Evolutionary conservation across 2,888 invertebrate species (phyloP), one percentile per base, ranked within the genome.

Genomic region (Mycogona germanica): DNA sequence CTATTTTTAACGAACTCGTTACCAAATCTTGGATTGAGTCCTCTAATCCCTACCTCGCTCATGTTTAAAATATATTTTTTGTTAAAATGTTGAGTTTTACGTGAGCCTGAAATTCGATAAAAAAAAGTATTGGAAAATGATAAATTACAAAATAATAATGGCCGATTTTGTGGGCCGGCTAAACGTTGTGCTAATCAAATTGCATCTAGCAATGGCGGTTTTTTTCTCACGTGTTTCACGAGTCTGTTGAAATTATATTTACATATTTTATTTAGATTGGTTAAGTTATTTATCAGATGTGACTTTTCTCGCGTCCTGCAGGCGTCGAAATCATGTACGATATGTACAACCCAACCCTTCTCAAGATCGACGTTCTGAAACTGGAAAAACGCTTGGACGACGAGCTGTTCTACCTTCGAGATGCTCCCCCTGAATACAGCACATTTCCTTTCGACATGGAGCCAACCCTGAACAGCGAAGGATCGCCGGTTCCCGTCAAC

Each of bases 401-500:
- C 26, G 80, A 87, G 63, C 72, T 99, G 46, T 75, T 79, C 17
- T 99, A 97, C 68, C 75, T 99, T 47, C 61, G 87, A 62, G 95
- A 97, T 76, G 87, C 92, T 2, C 75, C 87, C 38, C 84, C 83
- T 0, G 87, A 96, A 69, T 93, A 86, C 69, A 89, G 89, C 67
- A 95, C 92, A 2, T 84, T 98, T 66, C 84, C 92, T 60, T 75
- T 86, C 54, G 85, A 96, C 65, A 88, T 97, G 88, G 87, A 92
- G 63, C 75, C 82, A 1, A 88, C 89, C 67, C 72, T 79, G 53
- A 70, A 84, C 38, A 80, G 84, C 1, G 86, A 88, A 66, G 88
- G 85, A 21, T 72, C 77, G 4, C 73, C 80, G 3, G 80, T 92
- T 0, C 89, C 89, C 2, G 64, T 93, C 0, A 95, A 93, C 67